Percentiles rank a stretch among this genome's conserved stretches.
Evolutionary conservation across 2,888 invertebrate genomes (phyloP).

Genomic region (Eristalis tenax): DNA sequence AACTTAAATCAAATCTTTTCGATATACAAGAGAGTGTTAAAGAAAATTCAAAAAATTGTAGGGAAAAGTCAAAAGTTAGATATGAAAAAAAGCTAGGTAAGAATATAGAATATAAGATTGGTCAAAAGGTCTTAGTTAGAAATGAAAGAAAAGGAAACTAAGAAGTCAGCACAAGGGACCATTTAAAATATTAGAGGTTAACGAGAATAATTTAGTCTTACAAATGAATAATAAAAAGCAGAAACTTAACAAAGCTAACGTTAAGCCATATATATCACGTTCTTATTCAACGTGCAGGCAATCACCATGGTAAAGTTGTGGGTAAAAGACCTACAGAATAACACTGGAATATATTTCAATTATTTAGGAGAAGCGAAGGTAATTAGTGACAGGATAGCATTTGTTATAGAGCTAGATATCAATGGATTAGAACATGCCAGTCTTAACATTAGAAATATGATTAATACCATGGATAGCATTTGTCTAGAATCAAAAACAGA

Average conservation of each 20-base stretch:
- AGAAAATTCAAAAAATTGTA: neutral
- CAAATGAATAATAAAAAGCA: neutral
- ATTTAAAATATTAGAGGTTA: no score
- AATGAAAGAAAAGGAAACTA: no score
- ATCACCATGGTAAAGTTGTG: no score
- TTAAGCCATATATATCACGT: no score
- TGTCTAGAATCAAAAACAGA: neutral
- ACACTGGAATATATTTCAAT: neutral
- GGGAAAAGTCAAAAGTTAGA: conserved; percentile 1
- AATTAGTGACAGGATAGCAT: neutral
- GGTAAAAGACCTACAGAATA: no score
- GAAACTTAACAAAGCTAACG: neutral
- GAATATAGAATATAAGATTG: no score
- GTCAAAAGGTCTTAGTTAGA: no score
- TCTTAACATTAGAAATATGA: neutral
- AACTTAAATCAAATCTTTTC: neutral
- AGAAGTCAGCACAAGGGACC: no score
- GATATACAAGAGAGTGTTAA: neutral
- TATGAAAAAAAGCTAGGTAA: neutral
- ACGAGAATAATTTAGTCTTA: no score
- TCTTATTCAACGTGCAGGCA: no score
- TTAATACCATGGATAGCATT: neutral
- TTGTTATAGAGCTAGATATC: neutral
- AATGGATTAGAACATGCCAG: neutral
- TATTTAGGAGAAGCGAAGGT: neutral